phyloP scores from a whole-genome alignment of 1,140 invertebrate species.

The Lepidostoma basale region DNA sequence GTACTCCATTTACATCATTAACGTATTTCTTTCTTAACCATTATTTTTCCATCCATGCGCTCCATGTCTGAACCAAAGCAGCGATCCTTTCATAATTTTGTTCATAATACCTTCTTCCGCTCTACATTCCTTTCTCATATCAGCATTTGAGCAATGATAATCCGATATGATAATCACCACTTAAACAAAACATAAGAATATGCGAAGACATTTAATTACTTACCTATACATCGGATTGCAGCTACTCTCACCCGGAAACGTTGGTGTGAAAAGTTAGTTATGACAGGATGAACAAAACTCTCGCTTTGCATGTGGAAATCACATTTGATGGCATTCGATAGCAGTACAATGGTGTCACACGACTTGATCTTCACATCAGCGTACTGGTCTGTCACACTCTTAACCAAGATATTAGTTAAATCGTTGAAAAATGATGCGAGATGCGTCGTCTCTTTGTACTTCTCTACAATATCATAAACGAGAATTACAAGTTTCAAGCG shows the following conservation, averaged over 20 bases:
- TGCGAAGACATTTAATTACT: slow-evolving; percentile 3
- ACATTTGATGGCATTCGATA: slow-evolving; percentile 68
- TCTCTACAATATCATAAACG: slow-evolving; percentile 68
- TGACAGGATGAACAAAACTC: slow-evolving; percentile 72
- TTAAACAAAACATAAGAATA: slow-evolving; percentile 1
- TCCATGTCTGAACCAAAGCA: too few species aligned
- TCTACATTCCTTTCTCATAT: too few species aligned
- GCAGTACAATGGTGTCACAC: slow-evolving; percentile 70
- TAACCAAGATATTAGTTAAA: slow-evolving; percentile 72
- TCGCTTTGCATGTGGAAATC: slow-evolving; percentile 78
- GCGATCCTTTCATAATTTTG: too few species aligned
- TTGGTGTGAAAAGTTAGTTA: slow-evolving; percentile 77
- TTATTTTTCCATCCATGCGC: too few species aligned
- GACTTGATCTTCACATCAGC: slow-evolving; percentile 79
- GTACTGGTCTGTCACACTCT: slow-evolving; percentile 76
- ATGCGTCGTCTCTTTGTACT: slow-evolving; percentile 63
- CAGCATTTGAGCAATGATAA: too few species aligned
- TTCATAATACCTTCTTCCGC: too few species aligned
- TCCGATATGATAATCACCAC: too few species aligned
- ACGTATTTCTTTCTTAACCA: too few species aligned
- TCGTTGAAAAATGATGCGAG: slow-evolving; percentile 76
- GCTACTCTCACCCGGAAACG: slow-evolving; percentile 78
- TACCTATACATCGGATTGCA: slow-evolving; percentile 75
- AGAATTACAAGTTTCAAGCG: slow-evolving; percentile 72
- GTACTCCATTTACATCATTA: too few species aligned